phyloP scores from a whole-genome alignment of 2,888 invertebrate species.

The Yponomeuta plumbellus region DNA sequence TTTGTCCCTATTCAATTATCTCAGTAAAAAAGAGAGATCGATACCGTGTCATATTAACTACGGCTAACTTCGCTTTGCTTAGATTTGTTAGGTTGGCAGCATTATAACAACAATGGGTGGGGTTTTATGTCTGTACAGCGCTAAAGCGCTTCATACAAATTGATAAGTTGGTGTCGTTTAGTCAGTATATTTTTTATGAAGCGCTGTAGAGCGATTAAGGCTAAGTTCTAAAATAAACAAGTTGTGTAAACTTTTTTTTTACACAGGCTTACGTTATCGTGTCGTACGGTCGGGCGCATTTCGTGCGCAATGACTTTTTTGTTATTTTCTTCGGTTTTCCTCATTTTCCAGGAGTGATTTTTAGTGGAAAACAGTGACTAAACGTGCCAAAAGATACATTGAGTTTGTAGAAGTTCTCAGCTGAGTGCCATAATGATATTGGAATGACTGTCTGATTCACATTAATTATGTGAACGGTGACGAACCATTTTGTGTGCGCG shows the following conservation, averaged over 20 bases:
- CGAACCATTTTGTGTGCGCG: constrained; percentile 66
- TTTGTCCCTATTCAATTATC: constrained; percentile 31
- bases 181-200: constrained; percentile 21
- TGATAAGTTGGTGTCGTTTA: constrained; percentile 8
- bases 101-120: constrained; percentile 72
- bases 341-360: constrained; percentile 29
- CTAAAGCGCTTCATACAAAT: constrained; percentile 38
- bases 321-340: constrained; percentile 35
- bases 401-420: neutral
- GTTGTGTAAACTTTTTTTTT: constrained; percentile 70
- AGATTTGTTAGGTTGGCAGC: constrained; percentile 69
- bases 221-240: constrained; percentile 30
- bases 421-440: constrained; percentile 42
- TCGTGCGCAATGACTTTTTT: constrained; percentile 37
- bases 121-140: constrained; percentile 33
- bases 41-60: constrained; percentile 30
- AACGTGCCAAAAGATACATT: neutral
- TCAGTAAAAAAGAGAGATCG: constrained; percentile 33
- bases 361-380: constrained; percentile 24
- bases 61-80: constrained; percentile 53
- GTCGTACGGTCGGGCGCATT: constrained; percentile 48
- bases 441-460: constrained; percentile 59
- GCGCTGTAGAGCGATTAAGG: constrained; percentile 33
- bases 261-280: constrained; percentile 58
- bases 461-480: constrained; percentile 71